Percentiles rank a stretch among this genome's conserved stretches.
Evolutionary conservation across 1,140 invertebrate genomes (phyloP).

Genomic region (Diuraphis noxia): DNA sequence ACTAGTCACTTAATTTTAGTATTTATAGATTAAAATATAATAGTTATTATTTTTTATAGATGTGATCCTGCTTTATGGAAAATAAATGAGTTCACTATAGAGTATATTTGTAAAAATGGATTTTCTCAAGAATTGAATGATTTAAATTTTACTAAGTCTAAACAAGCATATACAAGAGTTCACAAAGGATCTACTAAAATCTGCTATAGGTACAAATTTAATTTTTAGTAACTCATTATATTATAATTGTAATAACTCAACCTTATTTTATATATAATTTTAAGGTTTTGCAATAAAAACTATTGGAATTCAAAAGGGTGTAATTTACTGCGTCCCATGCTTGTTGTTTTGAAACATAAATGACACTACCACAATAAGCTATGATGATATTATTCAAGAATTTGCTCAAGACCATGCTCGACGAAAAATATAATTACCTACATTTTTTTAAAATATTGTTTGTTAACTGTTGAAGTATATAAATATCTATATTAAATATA

Average conservation of each 20-base stretch:
- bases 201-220: background rate
- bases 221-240: background rate
- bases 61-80: background rate
- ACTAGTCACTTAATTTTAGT: background rate
- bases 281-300: slow-evolving; percentile 4
- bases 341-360: background rate
- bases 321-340: background rate
- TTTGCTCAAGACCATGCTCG: no score
- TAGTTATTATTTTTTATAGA: slow-evolving; percentile 2
- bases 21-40: background rate
- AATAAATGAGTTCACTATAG: background rate
- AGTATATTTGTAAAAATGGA: background rate
- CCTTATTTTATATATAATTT: background rate
- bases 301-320: background rate
- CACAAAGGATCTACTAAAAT: background rate
- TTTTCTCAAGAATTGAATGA: background rate
- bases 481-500: no score
- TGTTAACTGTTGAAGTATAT: no score
- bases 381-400: no score
- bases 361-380: no score
- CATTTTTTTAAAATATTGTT: no score
- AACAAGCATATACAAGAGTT: background rate
- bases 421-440: no score
- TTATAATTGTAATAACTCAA: background rate
- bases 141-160: background rate